Base-by-base conservation (phyloP, 37 sponge, comb jelly and placozoan species). In the Mnemiopsis leidyi region DNA sequence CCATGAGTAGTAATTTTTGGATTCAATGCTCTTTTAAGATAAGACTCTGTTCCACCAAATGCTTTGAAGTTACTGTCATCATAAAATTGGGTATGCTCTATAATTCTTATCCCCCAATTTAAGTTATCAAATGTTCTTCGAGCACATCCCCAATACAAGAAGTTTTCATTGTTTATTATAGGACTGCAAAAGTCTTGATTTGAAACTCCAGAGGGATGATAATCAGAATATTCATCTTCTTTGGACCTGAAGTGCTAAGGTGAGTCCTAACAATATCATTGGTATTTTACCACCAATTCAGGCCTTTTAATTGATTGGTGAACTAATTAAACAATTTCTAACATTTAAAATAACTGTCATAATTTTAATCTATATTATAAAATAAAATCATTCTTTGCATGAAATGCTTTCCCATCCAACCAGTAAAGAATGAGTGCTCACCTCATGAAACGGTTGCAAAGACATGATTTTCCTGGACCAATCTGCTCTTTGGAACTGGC, bases 401-500 rank as follows among this genome's bases (percentile, higher is more conserved):
- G n/a, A n/a, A n/a, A n/a, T n/a, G n/a, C n/a, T n/a, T n/a, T n/a
- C n/a, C n/a, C n/a, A n/a, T n/a, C n/a, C n/a, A n/a, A n/a, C n/a
- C n/a, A n/a, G n/a, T n/a, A n/a, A n/a, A n/a, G n/a, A n/a, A n/a
- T n/a, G n/a, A n/a, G n/a, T n/a, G n/a, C n/a, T 85, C 23, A 85
- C 90, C 90, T 85, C 90, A 85, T 23, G 3, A 85, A 85, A 23
- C 90, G 32, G 90, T 85, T 85, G 29, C 90, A 85, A 40, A 85
- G 90, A 26, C 90, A 85, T 40, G 90, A 85, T 40, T 85, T 85
- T 85, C 90, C 90, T 23, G 90, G 90, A 37, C 90, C 90, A 23
- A 85, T 85, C 2, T 85, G 39, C 30, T 85, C 90, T 3, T 38
- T 40, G 9, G 90, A 40, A 37, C 36, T 85, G 90, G 48, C 39